phyloP scores from a whole-genome alignment of 2,797 vertebrate species.

The Oreortyx pictus region DNA sequence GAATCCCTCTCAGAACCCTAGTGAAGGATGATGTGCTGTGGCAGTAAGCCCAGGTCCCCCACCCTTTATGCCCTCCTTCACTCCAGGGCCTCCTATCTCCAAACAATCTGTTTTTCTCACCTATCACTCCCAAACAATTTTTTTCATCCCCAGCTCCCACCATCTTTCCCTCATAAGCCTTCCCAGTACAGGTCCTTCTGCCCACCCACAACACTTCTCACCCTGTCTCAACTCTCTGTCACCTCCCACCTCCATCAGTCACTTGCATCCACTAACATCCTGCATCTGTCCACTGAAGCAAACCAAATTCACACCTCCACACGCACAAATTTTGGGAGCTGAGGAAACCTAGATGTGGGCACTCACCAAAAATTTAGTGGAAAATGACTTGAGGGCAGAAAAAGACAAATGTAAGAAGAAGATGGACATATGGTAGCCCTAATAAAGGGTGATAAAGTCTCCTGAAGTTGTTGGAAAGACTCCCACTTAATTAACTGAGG shows the following conservation, averaged over 20 bases:
- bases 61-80: not conserved
- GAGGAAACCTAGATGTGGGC: not conserved
- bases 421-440: slow-evolving; percentile 50
- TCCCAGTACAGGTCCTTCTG: not conserved
- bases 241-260: not conserved
- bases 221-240: not conserved
- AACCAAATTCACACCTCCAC: not conserved
- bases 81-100: not conserved
- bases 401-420: not conserved
- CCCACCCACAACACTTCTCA: not conserved
- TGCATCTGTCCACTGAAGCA: not conserved
- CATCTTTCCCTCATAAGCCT: not conserved
- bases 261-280: not conserved
- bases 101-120: not conserved
- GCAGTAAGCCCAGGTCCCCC: not conserved
- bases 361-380: not conserved
- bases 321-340: fast-evolving
- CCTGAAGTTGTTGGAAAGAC: slow-evolving; percentile 58
- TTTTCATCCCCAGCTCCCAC: not conserved
- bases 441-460: slow-evolving; percentile 62
- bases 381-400: not conserved
- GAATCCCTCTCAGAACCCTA: not conserved
- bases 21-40: not conserved
- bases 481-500: slow-evolving; percentile 45
- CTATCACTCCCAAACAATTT: not conserved